Conservation (phyloP, 2,888 invertebrate genomes). For the Torymus aiolomorphi region DNA sequence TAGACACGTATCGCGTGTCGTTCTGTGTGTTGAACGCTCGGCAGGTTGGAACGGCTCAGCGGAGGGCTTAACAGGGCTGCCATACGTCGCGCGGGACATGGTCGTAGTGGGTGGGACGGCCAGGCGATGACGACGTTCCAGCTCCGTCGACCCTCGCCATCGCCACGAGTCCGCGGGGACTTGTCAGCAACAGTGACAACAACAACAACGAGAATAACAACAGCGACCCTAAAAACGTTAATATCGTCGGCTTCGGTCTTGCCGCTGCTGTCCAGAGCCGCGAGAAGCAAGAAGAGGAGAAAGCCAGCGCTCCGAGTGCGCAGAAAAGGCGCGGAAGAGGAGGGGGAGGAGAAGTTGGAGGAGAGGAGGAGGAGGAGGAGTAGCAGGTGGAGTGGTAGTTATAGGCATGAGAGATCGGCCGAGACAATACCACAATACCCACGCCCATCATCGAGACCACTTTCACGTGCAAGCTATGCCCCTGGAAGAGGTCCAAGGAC, state of each 20-base stretch:
- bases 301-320: not conserved
- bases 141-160: conserved; percentile 67
- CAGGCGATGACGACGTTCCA: conserved; percentile 73
- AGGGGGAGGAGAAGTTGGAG: too few species aligned
- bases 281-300: conserved; percentile 6
- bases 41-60: conserved; percentile 37
- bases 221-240: not conserved
- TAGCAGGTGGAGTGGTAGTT: too few species aligned
- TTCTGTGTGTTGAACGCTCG: too few species aligned
- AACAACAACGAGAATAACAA: too few species aligned
- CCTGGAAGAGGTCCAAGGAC: conserved; percentile 72
- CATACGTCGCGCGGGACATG: conserved; percentile 66
- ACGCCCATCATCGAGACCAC: conserved; percentile 66
- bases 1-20: too few species aligned
- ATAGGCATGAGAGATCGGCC: conserved; percentile 71
- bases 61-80: conserved; percentile 24
- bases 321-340: not conserved
- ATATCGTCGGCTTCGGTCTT: conserved; percentile 19
- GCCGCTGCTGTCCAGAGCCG: not conserved
- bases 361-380: too few species aligned
- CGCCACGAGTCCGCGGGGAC: conserved; percentile 72
- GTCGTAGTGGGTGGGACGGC: conserved; percentile 71
- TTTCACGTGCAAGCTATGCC: conserved; percentile 71
- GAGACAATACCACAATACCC: conserved; percentile 50
- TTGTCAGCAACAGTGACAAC: conserved; percentile 57